Evolutionary conservation across 2,888 invertebrate species (phyloP).

Genomic region (Fragum fragum): DNA sequence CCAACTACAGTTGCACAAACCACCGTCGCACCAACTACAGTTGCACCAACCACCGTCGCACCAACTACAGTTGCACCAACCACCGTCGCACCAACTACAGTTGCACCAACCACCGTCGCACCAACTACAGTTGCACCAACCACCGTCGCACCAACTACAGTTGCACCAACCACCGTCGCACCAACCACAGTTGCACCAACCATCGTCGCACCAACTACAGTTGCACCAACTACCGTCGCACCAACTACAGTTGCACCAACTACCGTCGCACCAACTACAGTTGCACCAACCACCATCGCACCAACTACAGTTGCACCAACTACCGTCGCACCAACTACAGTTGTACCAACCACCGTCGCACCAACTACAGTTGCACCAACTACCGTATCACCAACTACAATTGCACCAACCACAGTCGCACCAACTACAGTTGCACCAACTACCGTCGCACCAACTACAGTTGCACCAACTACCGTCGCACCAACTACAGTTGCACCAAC

Average conservation of each 20-base stretch:
- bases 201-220: not conserved
- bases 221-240: not conserved
- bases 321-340: not conserved
- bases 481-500: not conserved
- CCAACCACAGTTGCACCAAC: not conserved
- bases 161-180: not conserved
- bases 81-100: not conserved
- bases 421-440: constrained; percentile 4
- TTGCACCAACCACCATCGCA: not conserved
- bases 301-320: not conserved
- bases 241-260: not conserved
- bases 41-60: not conserved
- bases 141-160: not conserved
- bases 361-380: not conserved
- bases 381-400: not conserved
- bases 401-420: not conserved
- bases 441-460: not conserved
- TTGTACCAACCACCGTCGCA: not conserved
- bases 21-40: not conserved
- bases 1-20: not conserved
- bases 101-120: not conserved
- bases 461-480: not conserved
- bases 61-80: constrained; percentile 1
- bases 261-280: not conserved
- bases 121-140: not conserved